Conservation (phyloP, 2,888 invertebrate genomes). For the Myopa testacea region DNA sequence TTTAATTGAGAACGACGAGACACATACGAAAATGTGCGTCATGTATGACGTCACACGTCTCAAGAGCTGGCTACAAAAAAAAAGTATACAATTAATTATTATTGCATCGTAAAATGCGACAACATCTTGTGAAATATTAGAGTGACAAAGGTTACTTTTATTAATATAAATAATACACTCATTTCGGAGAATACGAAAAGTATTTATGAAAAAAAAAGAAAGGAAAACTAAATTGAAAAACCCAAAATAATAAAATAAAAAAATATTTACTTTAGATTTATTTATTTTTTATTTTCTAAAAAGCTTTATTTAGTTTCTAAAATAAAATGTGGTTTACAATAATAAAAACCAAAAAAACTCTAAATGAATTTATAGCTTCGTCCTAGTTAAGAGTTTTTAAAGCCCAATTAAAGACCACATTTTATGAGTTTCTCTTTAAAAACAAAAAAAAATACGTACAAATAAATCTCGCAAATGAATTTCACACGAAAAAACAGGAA, state of each 20-base stretch:
- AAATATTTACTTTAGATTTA: not conserved
- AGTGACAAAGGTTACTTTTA: too few species aligned
- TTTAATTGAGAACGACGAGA: too few species aligned
- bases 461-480: not conserved
- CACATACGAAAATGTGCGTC: too few species aligned
- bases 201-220: not conserved
- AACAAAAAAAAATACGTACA: not conserved
- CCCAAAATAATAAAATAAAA: not conserved
- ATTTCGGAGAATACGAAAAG: not conserved
- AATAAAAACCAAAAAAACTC: not conserved
- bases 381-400: not conserved
- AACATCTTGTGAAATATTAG: too few species aligned
- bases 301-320: too few species aligned
- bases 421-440: not conserved
- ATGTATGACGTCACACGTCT: too few species aligned
- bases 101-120: too few species aligned
- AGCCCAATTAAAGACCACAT: not conserved
- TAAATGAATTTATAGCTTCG: not conserved
- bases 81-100: too few species aligned
- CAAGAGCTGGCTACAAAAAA: too few species aligned
- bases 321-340: too few species aligned
- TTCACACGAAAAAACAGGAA: not conserved
- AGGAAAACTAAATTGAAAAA: not conserved
- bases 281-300: not conserved
- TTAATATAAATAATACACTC: not conserved